Conservation (phyloP, 1,140 invertebrate genomes). For the Reticulitermes speratus region DNA sequence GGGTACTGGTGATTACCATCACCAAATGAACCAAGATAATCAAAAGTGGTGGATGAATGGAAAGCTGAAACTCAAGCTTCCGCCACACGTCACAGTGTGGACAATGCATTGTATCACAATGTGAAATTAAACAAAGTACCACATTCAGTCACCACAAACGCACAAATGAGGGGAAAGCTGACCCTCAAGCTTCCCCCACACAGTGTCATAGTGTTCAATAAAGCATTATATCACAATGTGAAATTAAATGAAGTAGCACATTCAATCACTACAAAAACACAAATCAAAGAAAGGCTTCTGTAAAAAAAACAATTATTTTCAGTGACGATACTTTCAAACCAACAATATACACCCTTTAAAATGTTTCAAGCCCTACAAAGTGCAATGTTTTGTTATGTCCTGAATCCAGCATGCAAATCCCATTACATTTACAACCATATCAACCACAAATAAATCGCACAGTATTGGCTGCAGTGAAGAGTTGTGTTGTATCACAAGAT, state of each 20-base stretch:
- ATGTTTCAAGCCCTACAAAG: too few species aligned
- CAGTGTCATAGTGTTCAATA: constrained; percentile 45
- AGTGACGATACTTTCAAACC: too few species aligned
- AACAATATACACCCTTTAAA: too few species aligned
- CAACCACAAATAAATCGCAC: too few species aligned
- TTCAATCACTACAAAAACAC: constrained; percentile 37
- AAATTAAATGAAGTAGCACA: constrained; percentile 39
- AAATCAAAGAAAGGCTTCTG: constrained; percentile 42
- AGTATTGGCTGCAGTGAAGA: too few species aligned
- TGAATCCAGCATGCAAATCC: too few species aligned
- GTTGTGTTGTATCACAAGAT: too few species aligned
- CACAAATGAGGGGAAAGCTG: constrained; percentile 41
- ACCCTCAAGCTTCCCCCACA: constrained; percentile 41
- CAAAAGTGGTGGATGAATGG: constrained; percentile 37
- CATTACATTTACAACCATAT: too few species aligned
- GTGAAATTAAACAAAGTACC: constrained; percentile 39
- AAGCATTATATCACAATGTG: constrained; percentile 45
- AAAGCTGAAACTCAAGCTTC: constrained; percentile 42
- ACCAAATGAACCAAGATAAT: constrained; percentile 41
- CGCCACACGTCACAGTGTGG: constrained; percentile 41
- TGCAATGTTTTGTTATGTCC: too few species aligned
- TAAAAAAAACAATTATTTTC: too few species aligned
- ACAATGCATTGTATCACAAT: constrained; percentile 46
- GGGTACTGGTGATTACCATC: constrained; percentile 41
- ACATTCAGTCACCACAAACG: constrained; percentile 37